Evolutionary conservation across 2,888 invertebrate genomes (phyloP), one percentile per base, ranked within the genome.

Genomic region (Dicranocentrus wangi): DNA sequence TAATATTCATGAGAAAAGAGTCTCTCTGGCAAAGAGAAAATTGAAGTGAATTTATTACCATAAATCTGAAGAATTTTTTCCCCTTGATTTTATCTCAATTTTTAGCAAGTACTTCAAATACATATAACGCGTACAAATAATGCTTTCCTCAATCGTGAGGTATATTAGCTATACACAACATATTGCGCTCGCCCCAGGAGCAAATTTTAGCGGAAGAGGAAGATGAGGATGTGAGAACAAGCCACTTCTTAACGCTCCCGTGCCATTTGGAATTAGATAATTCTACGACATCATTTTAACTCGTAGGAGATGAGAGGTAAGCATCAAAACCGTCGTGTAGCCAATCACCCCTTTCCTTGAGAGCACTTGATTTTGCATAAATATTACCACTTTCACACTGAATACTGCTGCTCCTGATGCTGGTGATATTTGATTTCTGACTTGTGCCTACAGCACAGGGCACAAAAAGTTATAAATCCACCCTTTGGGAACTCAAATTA

Each of bases 1-100:
- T 75, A 75, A 75, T 66, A 75, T 75, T 75, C 75, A 75, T 75
- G 75, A 66, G 66, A 55, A 55, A n/a, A 32, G n/a, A 32, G 21
- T 42, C 55, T 8, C 55, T 42, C 63, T 42, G 1, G 10, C 28
- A 60, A 60, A 1, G 55, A 55, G 21, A 8, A 39, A 21, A 23
- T 7, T 55, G 43, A 47, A 63, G 32, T 53, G 65, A 73, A 51
- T 73, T 39, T 8, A 73, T 73, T 65, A 61, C 51, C 73, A 73
- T 73, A 73, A 39, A 65, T 60, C 28, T 28, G 60, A 17, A 60
- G 28, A 60, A 28, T 73, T 71, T 65, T 65, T 53, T 63, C 47
- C 17, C 27, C 19, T 21, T 5, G n/a, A n/a, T 21, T 10, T 51
- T 66, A 25, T 21, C 28, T 39, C 32, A 60, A 25, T 71, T 61